Conservation (phyloP, 2,888 invertebrate species). For the Drosophila merina region DNA sequence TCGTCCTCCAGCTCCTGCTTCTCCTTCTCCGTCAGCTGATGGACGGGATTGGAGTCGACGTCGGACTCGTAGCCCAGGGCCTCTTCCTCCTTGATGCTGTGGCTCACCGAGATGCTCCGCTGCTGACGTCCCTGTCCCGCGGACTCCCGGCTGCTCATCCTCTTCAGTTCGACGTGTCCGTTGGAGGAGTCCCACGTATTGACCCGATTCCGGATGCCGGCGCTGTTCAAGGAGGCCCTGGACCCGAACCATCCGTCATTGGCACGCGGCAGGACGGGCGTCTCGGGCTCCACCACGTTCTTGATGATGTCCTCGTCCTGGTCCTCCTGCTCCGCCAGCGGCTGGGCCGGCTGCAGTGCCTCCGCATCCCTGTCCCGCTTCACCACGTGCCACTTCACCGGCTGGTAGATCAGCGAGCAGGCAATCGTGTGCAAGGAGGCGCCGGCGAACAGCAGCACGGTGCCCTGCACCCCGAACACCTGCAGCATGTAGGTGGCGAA, state of each 20-base stretch:
- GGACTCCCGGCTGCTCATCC: conserved; percentile 68
- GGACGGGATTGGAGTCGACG: background rate
- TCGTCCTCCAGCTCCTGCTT: conserved; percentile 64
- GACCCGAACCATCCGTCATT: conserved; percentile 83
- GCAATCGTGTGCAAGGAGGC: conserved; percentile 88
- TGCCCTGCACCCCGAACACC: conserved; percentile 87
- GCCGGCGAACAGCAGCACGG: conserved; percentile 88
- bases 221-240: conserved; percentile 72
- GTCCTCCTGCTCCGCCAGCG: conserved; percentile 47
- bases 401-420: conserved; percentile 88
- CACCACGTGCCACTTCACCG: conserved; percentile 90
- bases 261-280: conserved; percentile 86
- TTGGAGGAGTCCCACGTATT: conserved; percentile 60
- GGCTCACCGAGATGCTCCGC: conserved; percentile 74
- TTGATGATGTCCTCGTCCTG: conserved; percentile 87
- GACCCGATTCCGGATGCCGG: conserved; percentile 64
- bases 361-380: conserved; percentile 81
- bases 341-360: conserved; percentile 68
- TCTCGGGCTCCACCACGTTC: conserved; percentile 87
- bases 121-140: conserved; percentile 44
- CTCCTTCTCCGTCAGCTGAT: conserved; percentile 48
- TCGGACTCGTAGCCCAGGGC: conserved; percentile 22
- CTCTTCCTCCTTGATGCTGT: conserved; percentile 77
- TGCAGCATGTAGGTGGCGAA: conserved; percentile 88
- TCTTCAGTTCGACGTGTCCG: conserved; percentile 65